phyloP scores from a whole-genome alignment of 2,113 vertebrate genomes.

The Saimiri boliviensis region DNA sequence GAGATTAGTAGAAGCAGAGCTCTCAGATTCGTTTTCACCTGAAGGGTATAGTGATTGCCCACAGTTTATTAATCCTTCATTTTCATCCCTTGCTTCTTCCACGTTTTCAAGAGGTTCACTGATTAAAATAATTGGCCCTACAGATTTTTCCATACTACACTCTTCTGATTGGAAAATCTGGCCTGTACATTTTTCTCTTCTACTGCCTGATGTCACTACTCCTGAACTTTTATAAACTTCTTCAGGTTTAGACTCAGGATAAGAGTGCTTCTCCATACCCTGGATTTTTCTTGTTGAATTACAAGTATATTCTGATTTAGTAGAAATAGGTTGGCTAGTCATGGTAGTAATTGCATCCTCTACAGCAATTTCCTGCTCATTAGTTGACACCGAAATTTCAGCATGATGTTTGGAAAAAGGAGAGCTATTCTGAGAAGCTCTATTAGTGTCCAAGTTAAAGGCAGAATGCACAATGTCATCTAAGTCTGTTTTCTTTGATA shows the following conservation, averaged over 20 bases:
- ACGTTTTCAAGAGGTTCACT: constrained; percentile 77
- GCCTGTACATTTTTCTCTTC: constrained; percentile 51
- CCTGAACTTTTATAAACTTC: constrained; percentile 62
- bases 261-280: constrained; percentile 41
- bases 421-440: constrained; percentile 63
- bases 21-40: constrained; percentile 43
- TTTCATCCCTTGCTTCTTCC: constrained; percentile 58
- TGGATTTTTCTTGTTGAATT: constrained; percentile 56
- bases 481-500: constrained; percentile 39
- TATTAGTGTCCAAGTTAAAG: constrained; percentile 71
- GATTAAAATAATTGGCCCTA: constrained; percentile 74
- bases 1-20: constrained; percentile 57
- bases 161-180: constrained; percentile 68
- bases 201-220: constrained; percentile 17
- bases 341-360: neutral
- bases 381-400: neutral
- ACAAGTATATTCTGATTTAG: constrained; percentile 64
- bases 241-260: constrained; percentile 39
- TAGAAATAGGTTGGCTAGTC: constrained; percentile 42
- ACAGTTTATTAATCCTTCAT: constrained; percentile 55
- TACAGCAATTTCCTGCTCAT: neutral
- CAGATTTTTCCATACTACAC: constrained; percentile 51
- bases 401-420: neutral
- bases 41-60: constrained; percentile 1
- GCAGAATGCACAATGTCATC: constrained; percentile 8